These are phyloP conservation scores for Rhagophthalmus giganteus DNA, from an alignment of 2,888 invertebrate genomes.

Conservation along the genomic window DNA sequence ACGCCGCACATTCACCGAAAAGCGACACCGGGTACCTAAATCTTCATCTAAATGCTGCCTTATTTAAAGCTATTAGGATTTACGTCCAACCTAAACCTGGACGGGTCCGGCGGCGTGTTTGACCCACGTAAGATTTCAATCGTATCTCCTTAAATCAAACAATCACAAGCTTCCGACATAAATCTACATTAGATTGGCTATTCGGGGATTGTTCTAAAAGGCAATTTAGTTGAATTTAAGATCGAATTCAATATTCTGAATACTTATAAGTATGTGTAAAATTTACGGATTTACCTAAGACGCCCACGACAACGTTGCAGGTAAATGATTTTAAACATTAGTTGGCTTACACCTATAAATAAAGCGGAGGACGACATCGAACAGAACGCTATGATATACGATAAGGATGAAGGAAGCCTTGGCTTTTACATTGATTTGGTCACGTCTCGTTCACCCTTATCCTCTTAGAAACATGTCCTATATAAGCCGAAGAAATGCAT, in stretches of 20 bases:
- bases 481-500: slow-evolving; percentile 19
- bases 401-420: slow-evolving; percentile 31
- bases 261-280: not conserved
- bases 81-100: slow-evolving; percentile 20
- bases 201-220: slow-evolving; percentile 14
- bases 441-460: slow-evolving; percentile 39
- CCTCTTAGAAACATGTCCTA: slow-evolving; percentile 30
- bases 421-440: slow-evolving; percentile 47
- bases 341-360: no score
- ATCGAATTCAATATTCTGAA: not conserved
- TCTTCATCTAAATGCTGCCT: slow-evolving; percentile 16
- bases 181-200: slow-evolving; percentile 29
- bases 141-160: slow-evolving; percentile 36
- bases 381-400: slow-evolving; percentile 34
- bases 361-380: slow-evolving; percentile 26
- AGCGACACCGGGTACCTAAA: not conserved
- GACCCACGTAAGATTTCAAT: slow-evolving; percentile 35
- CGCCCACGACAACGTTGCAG: not conserved
- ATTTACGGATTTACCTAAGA: not conserved
- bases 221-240: slow-evolving; percentile 14
- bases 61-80: slow-evolving; percentile 30
- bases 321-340: slow-evolving; percentile 11
- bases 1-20: no score
- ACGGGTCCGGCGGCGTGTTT: slow-evolving; percentile 24
- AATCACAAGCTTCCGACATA: slow-evolving; percentile 34